Evolutionary conservation across 1,140 invertebrate species (phyloP), one percentile per base, ranked within the genome.

Genomic region (Odontomachus brunneus): DNA sequence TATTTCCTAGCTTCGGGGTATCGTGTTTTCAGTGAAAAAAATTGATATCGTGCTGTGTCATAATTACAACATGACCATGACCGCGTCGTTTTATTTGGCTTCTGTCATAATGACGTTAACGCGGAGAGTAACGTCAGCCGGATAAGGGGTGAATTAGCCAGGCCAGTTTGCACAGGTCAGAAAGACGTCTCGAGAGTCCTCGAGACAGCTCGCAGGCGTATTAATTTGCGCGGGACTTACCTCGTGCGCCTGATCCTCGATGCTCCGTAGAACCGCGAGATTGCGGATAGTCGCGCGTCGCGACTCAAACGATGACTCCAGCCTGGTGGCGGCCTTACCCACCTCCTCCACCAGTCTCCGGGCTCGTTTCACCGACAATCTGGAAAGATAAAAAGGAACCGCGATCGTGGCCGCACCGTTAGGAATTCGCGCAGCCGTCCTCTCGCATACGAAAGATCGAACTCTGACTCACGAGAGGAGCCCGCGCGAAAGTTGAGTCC

Each of bases 161-260:
- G 38, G n/a, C 63, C 26, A 15, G 12, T 44, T 33, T 33, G 29
- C 29, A 33, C 29, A 33, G 29, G 29, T 2, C 29, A 5, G 2
- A 33, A 5, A 33, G 29, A 33, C 2, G 29, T 33, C 29, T 2
- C 44, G 60, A 51, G 29, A 15, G 62, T 51, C 53, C 15, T 53
- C 29, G 24, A 7, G 24, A 53, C 15, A 26, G 14, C 38, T 22
- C 17, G 38, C 22, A 15, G 38, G 53, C 19, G 22, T 53, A 53
- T 76, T 67, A 67, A 76, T 57, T 78, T 57, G 26, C 3, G 29
- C 19, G 19, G 48, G 1, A 91, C 92, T 94, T 69, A 94, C 94
- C 93, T 94, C 94, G 71, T 91, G 89, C 49, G 93, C 93, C 63
- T 94, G 93, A 82, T 94, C 93, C 89, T 94, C 93, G 90, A 94